Evolutionary conservation across 2,797 vertebrate genomes (phyloP), one percentile per base, ranked within the genome.

Genomic region (Alosa sapidissima): DNA sequence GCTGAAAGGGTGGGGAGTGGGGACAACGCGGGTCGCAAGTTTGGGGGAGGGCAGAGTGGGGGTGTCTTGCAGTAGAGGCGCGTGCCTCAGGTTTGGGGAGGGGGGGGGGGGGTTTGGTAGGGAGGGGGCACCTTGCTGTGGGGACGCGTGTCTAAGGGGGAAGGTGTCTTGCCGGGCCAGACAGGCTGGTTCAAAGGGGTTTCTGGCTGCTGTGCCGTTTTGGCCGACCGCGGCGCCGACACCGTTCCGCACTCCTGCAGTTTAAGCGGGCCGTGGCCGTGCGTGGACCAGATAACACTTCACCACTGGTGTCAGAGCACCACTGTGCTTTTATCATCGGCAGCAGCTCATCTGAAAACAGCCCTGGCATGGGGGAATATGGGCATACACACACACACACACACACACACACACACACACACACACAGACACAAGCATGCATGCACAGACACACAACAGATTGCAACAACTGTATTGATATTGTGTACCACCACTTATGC

Each of bases 361-460:
- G 54, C 21, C 55, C 19, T 19, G 4, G 3, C 21, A n/a, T 58
- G 55, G 55, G 55, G 55, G 55, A 58, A 58, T 58, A 58, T 58
- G 55, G 55, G 55, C 55, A 21, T 3, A 58, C 21, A 58, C 55
- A 58, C 52, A 55, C 52, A 62, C 60, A 87, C 28, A 83, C 88
- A 28, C 60, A 62, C 58, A 62, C 58, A 90, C n/a, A 84, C 28
- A 68, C 28, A 68, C 28, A 68, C 28, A 68, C 9, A 28, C 62
- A 65, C n/a, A 65, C 62, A 65, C 28, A 36, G 11, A 72, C 65
- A 72, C 65, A 36, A 65, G 49, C 62, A 65, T 21, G 21, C 75
- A 49, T 36, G 21, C 62, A 33, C n/a, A 72, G 24, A 36, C 24
- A 72, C 11, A 72, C 19, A 24, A 28, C 24, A 24, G 5, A 24